phyloP scores from a whole-genome alignment of 2,888 invertebrate genomes.

The Apodemia hepburni region DNA sequence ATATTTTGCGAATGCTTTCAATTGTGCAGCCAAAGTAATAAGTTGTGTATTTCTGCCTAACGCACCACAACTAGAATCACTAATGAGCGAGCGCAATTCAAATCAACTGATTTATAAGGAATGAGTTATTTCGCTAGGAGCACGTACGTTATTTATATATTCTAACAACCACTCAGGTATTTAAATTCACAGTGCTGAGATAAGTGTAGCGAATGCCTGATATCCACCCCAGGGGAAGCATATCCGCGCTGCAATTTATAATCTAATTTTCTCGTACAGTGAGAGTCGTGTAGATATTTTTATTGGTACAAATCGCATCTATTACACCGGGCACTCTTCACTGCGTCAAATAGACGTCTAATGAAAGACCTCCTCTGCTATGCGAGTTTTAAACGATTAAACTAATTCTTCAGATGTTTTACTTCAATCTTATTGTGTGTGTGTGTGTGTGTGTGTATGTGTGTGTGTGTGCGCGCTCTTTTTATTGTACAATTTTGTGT shows the following conservation, averaged over 20 bases:
- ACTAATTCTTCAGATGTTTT: neutral
- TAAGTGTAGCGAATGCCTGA: slow-evolving; percentile 48
- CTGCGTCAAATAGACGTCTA: slow-evolving; percentile 24
- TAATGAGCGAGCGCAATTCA: slow-evolving; percentile 74
- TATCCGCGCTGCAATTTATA: slow-evolving; percentile 30
- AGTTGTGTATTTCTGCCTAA: slow-evolving; percentile 66
- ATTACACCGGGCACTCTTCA: slow-evolving; percentile 27
- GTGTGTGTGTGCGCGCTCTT: too few species aligned
- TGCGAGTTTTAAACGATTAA: slow-evolving; percentile 18
- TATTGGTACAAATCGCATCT: slow-evolving; percentile 31
- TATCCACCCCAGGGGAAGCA: slow-evolving; percentile 36
- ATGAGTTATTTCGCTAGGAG: slow-evolving; percentile 63
- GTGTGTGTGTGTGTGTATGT: too few species aligned
- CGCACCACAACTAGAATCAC: slow-evolving; percentile 63
- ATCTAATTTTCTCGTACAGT: slow-evolving; percentile 26
- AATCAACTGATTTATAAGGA: slow-evolving; percentile 77
- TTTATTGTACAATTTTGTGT: too few species aligned
- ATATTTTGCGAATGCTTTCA: slow-evolving; percentile 51
- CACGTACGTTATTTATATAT: slow-evolving; percentile 67
- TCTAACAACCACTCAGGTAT: slow-evolving; percentile 60
- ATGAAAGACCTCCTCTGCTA: slow-evolving; percentile 16
- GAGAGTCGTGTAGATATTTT: slow-evolving; percentile 25
- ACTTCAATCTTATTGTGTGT: neutral
- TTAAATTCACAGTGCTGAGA: slow-evolving; percentile 50
- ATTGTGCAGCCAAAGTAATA: slow-evolving; percentile 71